Conservation (phyloP, 2,888 invertebrate genomes). For the Azorinus chamasolen region DNA sequence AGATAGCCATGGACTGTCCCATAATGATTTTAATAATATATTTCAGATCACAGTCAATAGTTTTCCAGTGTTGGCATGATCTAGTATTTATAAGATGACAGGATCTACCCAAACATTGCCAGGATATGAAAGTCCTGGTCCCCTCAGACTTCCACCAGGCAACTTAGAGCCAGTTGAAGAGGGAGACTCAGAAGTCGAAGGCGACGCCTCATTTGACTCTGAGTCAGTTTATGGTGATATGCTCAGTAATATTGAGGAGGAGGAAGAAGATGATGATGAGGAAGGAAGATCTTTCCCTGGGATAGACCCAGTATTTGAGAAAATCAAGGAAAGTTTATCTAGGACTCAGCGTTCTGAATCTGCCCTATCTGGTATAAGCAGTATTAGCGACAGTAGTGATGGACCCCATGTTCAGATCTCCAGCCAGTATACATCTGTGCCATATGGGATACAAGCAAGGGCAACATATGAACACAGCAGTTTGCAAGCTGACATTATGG, state of each 20-base stretch:
- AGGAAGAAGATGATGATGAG: constrained; percentile 55
- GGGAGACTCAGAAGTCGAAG: constrained; percentile 52
- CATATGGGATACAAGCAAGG: constrained; percentile 80
- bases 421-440: constrained; percentile 76
- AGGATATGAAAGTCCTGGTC: constrained; percentile 49
- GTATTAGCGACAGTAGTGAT: constrained; percentile 53
- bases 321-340: constrained; percentile 68
- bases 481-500: constrained; percentile 83
- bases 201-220: constrained; percentile 35
- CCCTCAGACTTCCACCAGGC: constrained; percentile 58
- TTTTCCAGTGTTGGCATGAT: too few species aligned
- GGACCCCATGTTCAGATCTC: constrained; percentile 70
- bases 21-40: too few species aligned
- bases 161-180: constrained; percentile 58
- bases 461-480: constrained; percentile 82
- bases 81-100: constrained; percentile 41
- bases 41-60: too few species aligned
- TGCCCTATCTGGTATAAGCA: constrained; percentile 44
- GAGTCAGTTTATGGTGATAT: constrained; percentile 29
- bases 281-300: constrained; percentile 44
- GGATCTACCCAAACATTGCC: constrained; percentile 44
- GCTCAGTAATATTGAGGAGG: constrained; percentile 52
- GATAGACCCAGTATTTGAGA: constrained; percentile 70
- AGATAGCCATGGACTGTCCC: too few species aligned
- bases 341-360: constrained; percentile 66